Base-by-base conservation (phyloP, 2,797 vertebrate genomes). In the Luscinia megarhynchos region DNA sequence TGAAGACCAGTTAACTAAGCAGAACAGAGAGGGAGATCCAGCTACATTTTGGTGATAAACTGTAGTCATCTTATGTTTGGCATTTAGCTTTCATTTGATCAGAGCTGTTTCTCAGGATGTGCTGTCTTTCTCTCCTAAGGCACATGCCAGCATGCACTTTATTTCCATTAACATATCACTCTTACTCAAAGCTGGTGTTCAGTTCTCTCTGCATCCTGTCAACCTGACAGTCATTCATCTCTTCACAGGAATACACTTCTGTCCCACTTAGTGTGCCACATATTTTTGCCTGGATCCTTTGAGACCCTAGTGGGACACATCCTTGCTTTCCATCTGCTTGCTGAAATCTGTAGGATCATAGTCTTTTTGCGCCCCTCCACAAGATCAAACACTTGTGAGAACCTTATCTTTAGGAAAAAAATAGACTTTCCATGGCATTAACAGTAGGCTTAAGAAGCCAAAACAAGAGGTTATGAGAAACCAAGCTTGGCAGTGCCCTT, bases 11-110 rank as follows among this genome's bases (percentile, higher is more conserved):
- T 63, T 82, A 55, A 63, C 22, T 54, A 57, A 61, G 40, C 26
- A 81, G 64, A 84, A 63, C 5, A 36, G 48, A 84, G 62, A 64
- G 0, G 3, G 43, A 79, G 41, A 36, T 38, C 17, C 74, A 77
- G 17, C 38, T 90, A 54, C 36, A 43, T 64, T 66, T 63, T 46
- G 11, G 11, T 40, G 38, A 30, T 67, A 74, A 80, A 87, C 70
- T 90, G 22, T 57, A 76, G 41, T 4, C 41, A 57, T 54, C 30
- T 76, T 41, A 5, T 40, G 1, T 54, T 75, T 90, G 68, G 29
- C 32, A 59, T 76, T 84, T 79, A 72, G 23, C 24, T 76, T 95
- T 80, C 59, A 53, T 90, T 76, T 53, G 41, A 40, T 90, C 36
- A 70, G 77, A 82, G 30, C 67, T 78, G 29, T 84, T 89, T 90